These are phyloP conservation scores for Progne subis DNA, from an alignment of 2,113 vertebrate genomes.

Conservation along the genomic window DNA sequence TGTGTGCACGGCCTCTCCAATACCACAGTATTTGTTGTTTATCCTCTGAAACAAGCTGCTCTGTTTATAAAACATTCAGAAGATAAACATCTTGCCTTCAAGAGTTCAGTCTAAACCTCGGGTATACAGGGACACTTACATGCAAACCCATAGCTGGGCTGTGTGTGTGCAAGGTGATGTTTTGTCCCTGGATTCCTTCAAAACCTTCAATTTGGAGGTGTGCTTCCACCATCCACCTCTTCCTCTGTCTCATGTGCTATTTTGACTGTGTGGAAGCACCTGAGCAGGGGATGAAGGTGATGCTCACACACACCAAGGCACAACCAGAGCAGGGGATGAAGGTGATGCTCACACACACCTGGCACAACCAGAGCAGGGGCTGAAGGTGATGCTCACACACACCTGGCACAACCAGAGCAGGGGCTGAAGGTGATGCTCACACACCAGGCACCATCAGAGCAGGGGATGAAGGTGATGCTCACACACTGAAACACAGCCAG, in stretches of 20 bases:
- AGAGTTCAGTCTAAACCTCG: neutral
- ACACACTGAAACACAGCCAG: too few relatives aligned
- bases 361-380: neutral
- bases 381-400: neutral
- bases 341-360: neutral
- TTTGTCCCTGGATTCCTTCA: neutral
- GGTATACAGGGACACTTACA: fast-evolving
- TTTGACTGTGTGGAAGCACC: neutral
- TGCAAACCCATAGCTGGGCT: fast-evolving
- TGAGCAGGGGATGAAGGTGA: neutral
- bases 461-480: neutral
- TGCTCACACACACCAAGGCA: neutral
- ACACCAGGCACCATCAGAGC: too few relatives aligned
- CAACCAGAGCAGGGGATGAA: too few relatives aligned
- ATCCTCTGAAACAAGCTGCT: neutral
- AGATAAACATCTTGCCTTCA: neutral
- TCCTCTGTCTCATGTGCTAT: fast-evolving
- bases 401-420: neutral
- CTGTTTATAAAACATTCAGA: neutral
- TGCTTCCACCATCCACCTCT: fast-evolving
- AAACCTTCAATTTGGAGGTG: neutral
- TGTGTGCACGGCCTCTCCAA: fast-evolving
- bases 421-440: neutral
- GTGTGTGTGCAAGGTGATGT: fast-evolving
- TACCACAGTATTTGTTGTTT: neutral